These are phyloP conservation scores for Ptiloglossa arizonensis DNA, from an alignment of 1,140 invertebrate genomes.

Conservation along the genomic window DNA sequence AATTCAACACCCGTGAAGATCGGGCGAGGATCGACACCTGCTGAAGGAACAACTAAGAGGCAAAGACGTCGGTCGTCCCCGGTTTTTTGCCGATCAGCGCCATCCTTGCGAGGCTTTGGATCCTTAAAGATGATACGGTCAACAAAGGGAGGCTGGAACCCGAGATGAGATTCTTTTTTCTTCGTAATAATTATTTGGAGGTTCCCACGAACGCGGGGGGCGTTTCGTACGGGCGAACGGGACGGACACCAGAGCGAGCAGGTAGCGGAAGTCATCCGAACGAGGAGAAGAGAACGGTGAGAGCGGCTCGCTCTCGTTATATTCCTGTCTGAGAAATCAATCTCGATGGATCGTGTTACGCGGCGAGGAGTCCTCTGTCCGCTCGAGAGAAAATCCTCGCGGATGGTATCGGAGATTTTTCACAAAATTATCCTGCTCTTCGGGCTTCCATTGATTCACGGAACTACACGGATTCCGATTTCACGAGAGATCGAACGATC, in stretches of 20 bases:
- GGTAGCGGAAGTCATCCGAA: conserved; percentile 68
- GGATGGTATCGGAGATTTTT: background rate
- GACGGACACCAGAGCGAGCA: conserved; percentile 68
- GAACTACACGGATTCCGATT: no score
- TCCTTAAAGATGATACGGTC: conserved; percentile 79
- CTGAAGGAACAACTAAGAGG: conserved; percentile 61
- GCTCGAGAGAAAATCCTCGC: background rate
- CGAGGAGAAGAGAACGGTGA: conserved; percentile 63
- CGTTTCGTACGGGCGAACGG: conserved; percentile 74
- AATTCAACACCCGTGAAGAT: conserved; percentile 46
- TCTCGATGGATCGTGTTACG: conserved; percentile 75
- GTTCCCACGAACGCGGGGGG: conserved; percentile 81
- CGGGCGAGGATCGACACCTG: conserved; percentile 68
- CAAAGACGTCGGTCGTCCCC: conserved; percentile 53
- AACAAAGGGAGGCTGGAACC: conserved; percentile 77
- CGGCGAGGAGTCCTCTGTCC: conserved; percentile 56
- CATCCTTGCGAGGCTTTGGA: conserved; percentile 63
- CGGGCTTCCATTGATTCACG: no score
- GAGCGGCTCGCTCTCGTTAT: conserved; percentile 70
- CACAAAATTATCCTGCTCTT: conserved; percentile 3
- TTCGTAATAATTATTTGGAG: conserved; percentile 80
- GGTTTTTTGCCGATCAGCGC: conserved; percentile 63
- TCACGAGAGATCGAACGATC: no score
- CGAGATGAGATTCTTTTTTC: conserved; percentile 75
- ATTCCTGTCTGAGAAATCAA: conserved; percentile 77